Conservation (phyloP, 92 coral and sea anemone genomes). For the Phenganax marumi region DNA sequence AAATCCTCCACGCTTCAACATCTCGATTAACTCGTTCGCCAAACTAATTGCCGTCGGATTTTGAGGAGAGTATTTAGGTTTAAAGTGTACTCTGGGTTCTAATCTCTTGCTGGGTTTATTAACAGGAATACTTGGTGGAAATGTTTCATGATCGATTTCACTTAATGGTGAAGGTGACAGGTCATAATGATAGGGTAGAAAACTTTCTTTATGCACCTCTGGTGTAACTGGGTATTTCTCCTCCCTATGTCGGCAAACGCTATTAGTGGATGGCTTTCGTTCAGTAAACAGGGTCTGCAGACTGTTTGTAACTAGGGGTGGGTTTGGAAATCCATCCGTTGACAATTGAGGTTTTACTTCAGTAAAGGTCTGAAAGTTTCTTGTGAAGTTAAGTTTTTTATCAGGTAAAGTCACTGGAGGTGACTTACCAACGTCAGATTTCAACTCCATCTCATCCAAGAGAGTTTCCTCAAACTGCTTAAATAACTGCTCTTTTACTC, state of each 20-base stretch:
- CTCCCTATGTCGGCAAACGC: neutral
- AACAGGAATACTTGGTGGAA: neutral
- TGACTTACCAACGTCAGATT: conserved; percentile 2
- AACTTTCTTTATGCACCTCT: neutral
- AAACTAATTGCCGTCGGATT: neutral
- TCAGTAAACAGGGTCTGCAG: neutral
- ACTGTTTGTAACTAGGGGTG: conserved; percentile 13
- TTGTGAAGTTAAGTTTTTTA: neutral
- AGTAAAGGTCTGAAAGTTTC: neutral
- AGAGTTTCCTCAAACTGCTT: conserved; percentile 3
- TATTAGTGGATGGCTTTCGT: neutral
- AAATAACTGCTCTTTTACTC: conserved; percentile 48
- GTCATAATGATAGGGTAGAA: conserved; percentile 25
- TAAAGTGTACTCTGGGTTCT: conserved; percentile 23
- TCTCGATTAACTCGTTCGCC: conserved; percentile 16
- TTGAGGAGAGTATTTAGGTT: conserved; percentile 15
- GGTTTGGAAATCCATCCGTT: conserved; percentile 8
- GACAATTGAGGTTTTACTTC: neutral
- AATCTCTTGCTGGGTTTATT: neutral
- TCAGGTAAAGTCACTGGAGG: neutral
- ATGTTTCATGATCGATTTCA: neutral
- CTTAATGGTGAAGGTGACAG: conserved; percentile 30
- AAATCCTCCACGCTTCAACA: conserved; percentile 49
- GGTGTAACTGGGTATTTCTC: conserved; percentile 9
- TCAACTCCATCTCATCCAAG: conserved; percentile 6